phyloP scores from a whole-genome alignment of 1,140 invertebrate genomes.

The Riptortus pedestris region DNA sequence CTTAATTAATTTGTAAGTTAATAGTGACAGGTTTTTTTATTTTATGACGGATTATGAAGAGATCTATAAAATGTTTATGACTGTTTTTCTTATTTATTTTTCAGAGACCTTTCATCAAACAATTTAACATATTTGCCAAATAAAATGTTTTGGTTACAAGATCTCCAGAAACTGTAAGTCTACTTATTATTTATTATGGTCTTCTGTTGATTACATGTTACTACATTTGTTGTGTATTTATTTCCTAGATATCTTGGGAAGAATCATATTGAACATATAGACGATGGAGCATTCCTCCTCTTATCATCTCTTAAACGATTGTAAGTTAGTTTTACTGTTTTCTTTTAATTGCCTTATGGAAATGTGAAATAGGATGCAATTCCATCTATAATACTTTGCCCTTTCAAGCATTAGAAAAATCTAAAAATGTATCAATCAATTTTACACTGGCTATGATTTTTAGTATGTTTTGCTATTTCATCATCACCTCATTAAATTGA shows the following conservation, averaged over 20 bases:
- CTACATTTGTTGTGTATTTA: neutral
- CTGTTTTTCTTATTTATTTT: constrained; percentile 10
- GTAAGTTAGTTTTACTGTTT: constrained; percentile 25
- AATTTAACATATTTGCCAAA: constrained; percentile 24
- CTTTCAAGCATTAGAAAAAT: no score
- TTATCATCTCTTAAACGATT: constrained; percentile 29
- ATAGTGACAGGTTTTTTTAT: neutral
- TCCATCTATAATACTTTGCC: no score
- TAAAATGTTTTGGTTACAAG: constrained; percentile 25
- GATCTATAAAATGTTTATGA: neutral
- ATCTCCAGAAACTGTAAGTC: constrained; percentile 31
- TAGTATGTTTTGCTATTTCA: no score
- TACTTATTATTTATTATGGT: neutral
- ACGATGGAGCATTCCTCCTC: constrained; percentile 30
- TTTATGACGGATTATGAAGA: neutral
- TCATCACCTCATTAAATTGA: no score
- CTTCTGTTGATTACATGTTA: constrained; percentile 12
- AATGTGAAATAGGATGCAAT: no score
- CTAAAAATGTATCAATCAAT: no score
- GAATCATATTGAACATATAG: constrained; percentile 30
- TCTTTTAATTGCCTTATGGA: no score
- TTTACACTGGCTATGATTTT: no score
- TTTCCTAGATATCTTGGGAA: constrained; percentile 29
- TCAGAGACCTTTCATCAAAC: constrained; percentile 30
- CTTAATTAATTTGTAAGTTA: constrained; percentile 23